Evolutionary conservation across 2,113 vertebrate species (phyloP), one percentile per base, ranked within the genome.

Genomic region (Telmatochromis brachygnathus): DNA sequence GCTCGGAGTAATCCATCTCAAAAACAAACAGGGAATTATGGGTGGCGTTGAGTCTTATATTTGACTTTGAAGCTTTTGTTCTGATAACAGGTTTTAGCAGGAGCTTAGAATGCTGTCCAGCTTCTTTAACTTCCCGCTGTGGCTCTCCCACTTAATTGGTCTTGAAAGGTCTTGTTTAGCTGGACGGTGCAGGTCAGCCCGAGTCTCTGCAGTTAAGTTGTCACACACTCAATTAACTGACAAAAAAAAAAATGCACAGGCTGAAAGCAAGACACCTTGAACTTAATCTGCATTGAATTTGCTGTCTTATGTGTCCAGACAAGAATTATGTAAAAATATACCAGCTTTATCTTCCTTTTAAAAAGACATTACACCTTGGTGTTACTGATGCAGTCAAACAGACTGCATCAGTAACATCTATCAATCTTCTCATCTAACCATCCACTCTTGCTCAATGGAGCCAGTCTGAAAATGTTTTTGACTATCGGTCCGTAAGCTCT

Each of bases 101-200:
- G 77, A 83, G 60, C 51, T 28, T 5, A 73, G 15, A 83, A 88
- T 84, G 54, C 60, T 30, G 65, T 84, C 83, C 62, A 54, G 49
- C 75, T 28, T 14, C 68, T 81, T 51, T 77, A 85, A 73, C 51
- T 56, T 62, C 79, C 87, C 54, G 28, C 82, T 19, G 85, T 86
- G 80, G 84, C 80, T 75, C 88, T 90, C 87, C 75, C 47, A 4
- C 55, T 87, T 92, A 94, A 95, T 95, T 93, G 93, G 89, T 89
- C 85, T 89, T 92, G 89, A 94, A 92, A 92, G 83, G 90, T 91
- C 88, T 88, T 62, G 83, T 90, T 86, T 37, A 85, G 82, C 14
- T 4, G 45, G 84, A 86, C 23, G 4, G 62, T 12, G 21, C 85
- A 82, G 92, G 93, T 93, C 92, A 88, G 58, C 86, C 60, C 75